Base-by-base conservation (phyloP, 1,140 invertebrate species). In the Papilio polyxenes region DNA sequence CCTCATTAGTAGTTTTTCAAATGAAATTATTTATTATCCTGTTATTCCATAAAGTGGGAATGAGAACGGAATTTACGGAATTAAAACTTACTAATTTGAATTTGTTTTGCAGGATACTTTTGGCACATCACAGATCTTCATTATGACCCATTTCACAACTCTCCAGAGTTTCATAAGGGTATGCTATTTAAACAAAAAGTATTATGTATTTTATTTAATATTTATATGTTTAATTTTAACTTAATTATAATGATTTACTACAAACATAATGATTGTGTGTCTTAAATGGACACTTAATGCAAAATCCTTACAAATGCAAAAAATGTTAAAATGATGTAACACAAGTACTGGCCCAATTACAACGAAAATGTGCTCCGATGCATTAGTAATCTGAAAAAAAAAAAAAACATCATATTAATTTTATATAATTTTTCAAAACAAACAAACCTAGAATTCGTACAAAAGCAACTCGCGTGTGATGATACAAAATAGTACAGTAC, bases 91-190 rank as follows among this genome's bases (percentile, higher is more conserved):
- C 53, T 82, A 87, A 76, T 81, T 56, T 56, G 79, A 82, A 83
- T 85, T 86, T 93, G 91, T 94, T 89, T 97, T 95, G 15, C 96
- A 98, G 98, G 97, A 84, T 97, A 97, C 93, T 98, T 98, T 95
- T 98, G 98, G 98, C 98, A 98, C 94, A 97, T 98, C 89, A 98
- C 97, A 83, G 98, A 98, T 95, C 96, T 98, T 87, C 98, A 98
- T 95, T 97, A 98, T 95, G 98, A 98, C 92, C 96, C 93, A 80
- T 93, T 93, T 83, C 93, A 94, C 85, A 93, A 93, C 83, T 94
- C 93, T 88, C 92, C 87, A 31, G 93, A 94, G 89, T 85, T 94
- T 76, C 92, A 93, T 89, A 92, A 91, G 92, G 93, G 92, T 94
- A 88, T 84, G 85, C 82, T 83, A 76, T 83, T 87, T 87, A 83